phyloP scores from a whole-genome alignment of 1,140 invertebrate species.

The Dolichoris vasculosae region DNA sequence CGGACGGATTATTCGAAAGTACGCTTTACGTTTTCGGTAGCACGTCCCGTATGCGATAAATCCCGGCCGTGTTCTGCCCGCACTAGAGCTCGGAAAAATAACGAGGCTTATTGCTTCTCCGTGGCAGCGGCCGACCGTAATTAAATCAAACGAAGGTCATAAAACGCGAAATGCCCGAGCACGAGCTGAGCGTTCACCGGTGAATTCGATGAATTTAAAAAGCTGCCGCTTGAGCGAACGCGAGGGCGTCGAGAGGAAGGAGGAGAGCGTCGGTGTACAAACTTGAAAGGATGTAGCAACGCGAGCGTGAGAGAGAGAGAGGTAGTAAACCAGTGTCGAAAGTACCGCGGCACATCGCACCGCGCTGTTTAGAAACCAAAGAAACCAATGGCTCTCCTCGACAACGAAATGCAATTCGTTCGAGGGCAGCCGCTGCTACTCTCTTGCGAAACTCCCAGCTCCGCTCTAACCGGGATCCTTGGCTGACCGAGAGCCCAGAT shows the following conservation, averaged over 20 bases:
- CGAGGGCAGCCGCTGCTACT: constrained; percentile 24
- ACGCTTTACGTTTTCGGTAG: not conserved
- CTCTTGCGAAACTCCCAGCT: constrained; percentile 24
- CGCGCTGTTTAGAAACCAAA: constrained; percentile 43
- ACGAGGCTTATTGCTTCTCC: not conserved
- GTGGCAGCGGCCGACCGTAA: not conserved
- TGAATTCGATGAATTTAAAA: not conserved
- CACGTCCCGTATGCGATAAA: not conserved
- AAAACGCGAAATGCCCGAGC: not conserved
- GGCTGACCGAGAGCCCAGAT: not conserved
- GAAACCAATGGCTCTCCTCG: constrained; percentile 39
- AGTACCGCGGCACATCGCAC: not conserved
- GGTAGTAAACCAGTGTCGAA: constrained; percentile 42
- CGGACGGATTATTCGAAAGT: not conserved
- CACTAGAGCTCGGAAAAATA: not conserved
- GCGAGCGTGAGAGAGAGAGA: not conserved
- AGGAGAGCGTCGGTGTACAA: not conserved
- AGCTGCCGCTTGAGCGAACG: too few relatives aligned
- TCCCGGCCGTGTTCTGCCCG: not conserved
- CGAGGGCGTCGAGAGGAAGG: not conserved
- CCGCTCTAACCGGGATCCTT: not conserved
- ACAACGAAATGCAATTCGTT: constrained; percentile 34
- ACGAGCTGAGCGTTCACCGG: not conserved
- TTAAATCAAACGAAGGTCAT: constrained; percentile 17
- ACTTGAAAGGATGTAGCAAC: not conserved